These are phyloP conservation scores for Urophycis tenuis DNA, from an alignment of 2,797 vertebrate genomes.

Conservation along the genomic window DNA sequence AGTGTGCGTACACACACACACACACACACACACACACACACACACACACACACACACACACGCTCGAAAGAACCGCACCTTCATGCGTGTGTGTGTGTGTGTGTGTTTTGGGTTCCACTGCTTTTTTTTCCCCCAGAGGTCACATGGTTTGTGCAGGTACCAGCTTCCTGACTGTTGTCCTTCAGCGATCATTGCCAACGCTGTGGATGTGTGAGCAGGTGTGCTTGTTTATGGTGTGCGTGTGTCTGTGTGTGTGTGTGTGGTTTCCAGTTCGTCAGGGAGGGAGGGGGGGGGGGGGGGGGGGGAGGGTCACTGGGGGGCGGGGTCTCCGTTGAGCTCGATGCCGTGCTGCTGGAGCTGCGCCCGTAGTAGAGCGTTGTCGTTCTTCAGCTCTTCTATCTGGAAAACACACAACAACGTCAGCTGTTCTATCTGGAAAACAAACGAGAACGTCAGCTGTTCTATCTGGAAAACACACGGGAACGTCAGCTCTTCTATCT, in stretches of 20 bases:
- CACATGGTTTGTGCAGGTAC: neutral
- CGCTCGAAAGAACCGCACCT: neutral
- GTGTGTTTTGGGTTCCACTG: neutral
- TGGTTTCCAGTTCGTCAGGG: neutral
- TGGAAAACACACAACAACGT: slow-evolving; percentile 38
- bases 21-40: too few species aligned
- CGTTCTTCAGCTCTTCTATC: slow-evolving; percentile 89
- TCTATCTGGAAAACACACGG: neutral
- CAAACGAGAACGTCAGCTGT: neutral
- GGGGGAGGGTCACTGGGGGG: slow-evolving; percentile 71
- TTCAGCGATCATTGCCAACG: neutral
- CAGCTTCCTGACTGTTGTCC: neutral
- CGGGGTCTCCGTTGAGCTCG: slow-evolving; percentile 77
- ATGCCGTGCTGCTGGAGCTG: slow-evolving; percentile 90
- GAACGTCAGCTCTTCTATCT: neutral
- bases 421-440: neutral
- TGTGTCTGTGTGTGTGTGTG: slow-evolving; percentile 13
- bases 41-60: too few species aligned
- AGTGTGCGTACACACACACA: neutral
- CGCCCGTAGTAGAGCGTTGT: slow-evolving; percentile 83
- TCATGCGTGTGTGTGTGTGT: neutral
- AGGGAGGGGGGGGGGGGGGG: neutral
- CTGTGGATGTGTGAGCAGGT: slow-evolving; percentile 6
- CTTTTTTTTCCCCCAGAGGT: neutral
- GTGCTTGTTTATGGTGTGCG: slow-evolving; percentile 16